Evolutionary conservation across 1,140 invertebrate genomes (phyloP).

Genomic region (Drosophila sp.): DNA sequence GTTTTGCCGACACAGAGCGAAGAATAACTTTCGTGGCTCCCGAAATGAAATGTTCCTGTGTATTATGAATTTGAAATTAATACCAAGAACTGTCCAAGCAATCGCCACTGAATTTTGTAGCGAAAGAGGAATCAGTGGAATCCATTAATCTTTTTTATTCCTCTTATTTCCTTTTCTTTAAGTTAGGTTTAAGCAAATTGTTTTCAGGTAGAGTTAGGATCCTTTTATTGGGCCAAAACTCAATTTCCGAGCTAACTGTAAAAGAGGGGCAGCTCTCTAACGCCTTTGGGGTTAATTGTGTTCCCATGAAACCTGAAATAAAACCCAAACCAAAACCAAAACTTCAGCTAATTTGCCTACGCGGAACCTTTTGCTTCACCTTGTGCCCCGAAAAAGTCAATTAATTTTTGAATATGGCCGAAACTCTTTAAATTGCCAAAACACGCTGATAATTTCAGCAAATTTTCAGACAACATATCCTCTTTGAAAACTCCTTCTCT

Average conservation of each 20-base stretch:
- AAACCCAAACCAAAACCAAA: conserved; percentile 1
- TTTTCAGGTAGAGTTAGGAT: conserved; percentile 34
- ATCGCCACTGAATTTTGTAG: conserved; percentile 71
- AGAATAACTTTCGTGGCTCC: conserved; percentile 38
- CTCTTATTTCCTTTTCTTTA: background rate
- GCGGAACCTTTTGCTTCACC: conserved; percentile 45
- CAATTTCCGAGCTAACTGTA: conserved; percentile 36
- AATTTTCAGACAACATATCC: conserved; percentile 77
- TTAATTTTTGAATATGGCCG: conserved; percentile 62
- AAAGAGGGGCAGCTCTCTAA: conserved; percentile 43
- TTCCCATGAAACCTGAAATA: conserved; percentile 67
- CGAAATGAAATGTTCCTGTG: conserved; percentile 68
- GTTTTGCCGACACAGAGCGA: conserved; percentile 56
- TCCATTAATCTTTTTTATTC: conserved; percentile 68
- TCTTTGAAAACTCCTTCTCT: conserved; percentile 25
- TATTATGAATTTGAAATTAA: conserved; percentile 83
- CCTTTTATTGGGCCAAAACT: conserved; percentile 3
- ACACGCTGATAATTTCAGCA: conserved; percentile 61
- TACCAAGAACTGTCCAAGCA: conserved; percentile 81
- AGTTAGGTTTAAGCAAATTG: conserved; percentile 57
- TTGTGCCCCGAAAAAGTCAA: conserved; percentile 63
- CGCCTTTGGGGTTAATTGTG: conserved; percentile 65
- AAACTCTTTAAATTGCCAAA: conserved; percentile 4
- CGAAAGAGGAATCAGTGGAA: conserved; percentile 18
- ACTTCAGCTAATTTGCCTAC: conserved; percentile 76